These are phyloP conservation scores for Drosophila athabasca DNA, from an alignment of 1,140 invertebrate genomes.

Conservation along the genomic window DNA sequence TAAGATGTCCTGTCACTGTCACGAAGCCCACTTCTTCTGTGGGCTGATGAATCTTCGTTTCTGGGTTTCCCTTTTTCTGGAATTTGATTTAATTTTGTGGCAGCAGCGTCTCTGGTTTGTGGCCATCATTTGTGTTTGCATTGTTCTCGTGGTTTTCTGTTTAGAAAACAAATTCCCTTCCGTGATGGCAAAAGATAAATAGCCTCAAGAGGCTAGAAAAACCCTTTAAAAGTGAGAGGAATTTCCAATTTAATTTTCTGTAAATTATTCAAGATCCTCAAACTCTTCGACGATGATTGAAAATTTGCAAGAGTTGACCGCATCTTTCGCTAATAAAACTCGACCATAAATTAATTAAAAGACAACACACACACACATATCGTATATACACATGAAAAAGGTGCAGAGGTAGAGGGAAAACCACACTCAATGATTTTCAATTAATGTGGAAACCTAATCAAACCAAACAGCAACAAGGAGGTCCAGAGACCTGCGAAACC, in stretches of 20 bases:
- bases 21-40: conserved; percentile 33
- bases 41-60: conserved; percentile 55
- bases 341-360: conserved; percentile 60
- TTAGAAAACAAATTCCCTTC: conserved; percentile 19
- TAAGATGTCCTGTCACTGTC: conserved; percentile 78
- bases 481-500: conserved; percentile 16
- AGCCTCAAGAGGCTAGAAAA: no score
- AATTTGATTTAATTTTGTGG: conserved; percentile 60
- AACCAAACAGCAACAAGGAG: conserved; percentile 18
- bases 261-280: background rate
- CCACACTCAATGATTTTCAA: conserved; percentile 66
- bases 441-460: conserved; percentile 63
- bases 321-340: conserved; percentile 38
- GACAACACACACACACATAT: conserved; percentile 29
- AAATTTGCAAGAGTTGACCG: conserved; percentile 11
- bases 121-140: conserved; percentile 46
- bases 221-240: no score
- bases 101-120: conserved; percentile 26
- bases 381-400: background rate
- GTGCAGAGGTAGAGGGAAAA: conserved; percentile 12
- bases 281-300: conserved; percentile 10
- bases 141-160: conserved; percentile 37
- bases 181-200: background rate
- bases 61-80: conserved; percentile 26
- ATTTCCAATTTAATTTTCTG: background rate